phyloP scores from a whole-genome alignment of 2,888 invertebrate species.

The Bursaphelenchus okinawaensis region DNA sequence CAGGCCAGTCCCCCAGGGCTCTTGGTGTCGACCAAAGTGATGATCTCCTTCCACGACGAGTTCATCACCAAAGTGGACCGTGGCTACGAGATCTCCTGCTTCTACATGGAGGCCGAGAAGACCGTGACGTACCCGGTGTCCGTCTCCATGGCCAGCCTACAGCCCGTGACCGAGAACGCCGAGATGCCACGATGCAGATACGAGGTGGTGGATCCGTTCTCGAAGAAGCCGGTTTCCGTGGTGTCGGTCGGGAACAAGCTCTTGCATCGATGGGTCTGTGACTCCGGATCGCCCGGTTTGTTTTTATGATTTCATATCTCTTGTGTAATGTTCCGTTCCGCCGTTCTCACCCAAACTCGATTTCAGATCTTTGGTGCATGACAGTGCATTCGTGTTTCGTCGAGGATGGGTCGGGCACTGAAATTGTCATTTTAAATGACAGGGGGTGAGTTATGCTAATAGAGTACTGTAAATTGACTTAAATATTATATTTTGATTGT shows the following conservation, averaged over 20 bases:
- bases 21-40: slow-evolving; percentile 52
- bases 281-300: slow-evolving; percentile 42
- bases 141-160: slow-evolving; percentile 39
- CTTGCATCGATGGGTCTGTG: slow-evolving; percentile 36
- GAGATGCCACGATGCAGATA: slow-evolving; percentile 46
- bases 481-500: too few relatives aligned
- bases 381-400: slow-evolving; percentile 54
- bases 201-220: slow-evolving; percentile 50
- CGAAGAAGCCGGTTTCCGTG: slow-evolving; percentile 45
- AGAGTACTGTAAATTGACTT: too few relatives aligned
- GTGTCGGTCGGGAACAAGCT: slow-evolving; percentile 29
- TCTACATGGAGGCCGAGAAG: slow-evolving; percentile 50
- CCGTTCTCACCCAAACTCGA: too few relatives aligned
- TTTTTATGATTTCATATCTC: slow-evolving; percentile 3
- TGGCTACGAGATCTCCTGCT: slow-evolving; percentile 21
- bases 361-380: slow-evolving; percentile 36
- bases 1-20: slow-evolving; percentile 54
- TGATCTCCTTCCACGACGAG: slow-evolving; percentile 56
- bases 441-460: slow-evolving; percentile 50
- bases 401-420: slow-evolving; percentile 50
- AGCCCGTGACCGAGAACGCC: slow-evolving; percentile 41
- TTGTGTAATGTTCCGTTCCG: too few relatives aligned
- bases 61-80: slow-evolving; percentile 56
- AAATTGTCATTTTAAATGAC: slow-evolving; percentile 44
- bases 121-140: slow-evolving; percentile 56